phyloP scores from a whole-genome alignment of 2,113 vertebrate species.

The Chelonoidis abingdonii region DNA sequence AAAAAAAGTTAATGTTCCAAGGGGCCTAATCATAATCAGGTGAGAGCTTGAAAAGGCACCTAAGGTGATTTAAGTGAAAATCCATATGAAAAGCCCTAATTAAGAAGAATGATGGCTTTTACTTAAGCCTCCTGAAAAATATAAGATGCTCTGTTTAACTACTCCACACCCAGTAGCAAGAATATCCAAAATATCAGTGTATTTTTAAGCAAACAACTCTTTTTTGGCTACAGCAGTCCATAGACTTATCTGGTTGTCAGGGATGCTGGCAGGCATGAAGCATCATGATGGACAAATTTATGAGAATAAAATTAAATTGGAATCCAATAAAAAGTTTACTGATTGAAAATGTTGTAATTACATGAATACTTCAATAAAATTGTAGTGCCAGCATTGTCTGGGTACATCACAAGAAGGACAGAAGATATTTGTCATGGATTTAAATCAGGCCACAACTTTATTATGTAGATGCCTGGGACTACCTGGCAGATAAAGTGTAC shows the following conservation, averaged over 20 bases:
- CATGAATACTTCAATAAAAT: background rate
- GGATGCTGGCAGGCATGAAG: background rate
- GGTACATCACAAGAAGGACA: no score
- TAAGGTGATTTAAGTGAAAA: constrained; percentile 90
- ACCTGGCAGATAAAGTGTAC: no score
- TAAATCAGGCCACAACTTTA: no score
- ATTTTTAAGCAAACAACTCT: background rate
- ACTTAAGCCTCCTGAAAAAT: constrained; percentile 84
- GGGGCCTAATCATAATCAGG: constrained; percentile 95
- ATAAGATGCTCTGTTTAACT: constrained; percentile 80
- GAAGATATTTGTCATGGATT: no score
- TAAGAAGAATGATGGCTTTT: constrained; percentile 95
- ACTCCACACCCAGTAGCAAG: constrained; percentile 69
- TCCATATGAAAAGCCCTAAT: constrained; percentile 90
- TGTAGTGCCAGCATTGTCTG: background rate
- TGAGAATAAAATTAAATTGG: constrained; percentile 8
- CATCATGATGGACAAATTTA: background rate
- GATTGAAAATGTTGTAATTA: constrained; percentile 11
- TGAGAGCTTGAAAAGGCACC: constrained; percentile 85
- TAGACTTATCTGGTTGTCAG: background rate
- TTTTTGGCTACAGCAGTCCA: background rate
- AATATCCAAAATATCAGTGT: constrained; percentile 56
- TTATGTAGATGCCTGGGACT: no score
- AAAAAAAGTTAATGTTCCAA: constrained; percentile 90
- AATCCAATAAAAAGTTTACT: constrained; percentile 32